These are phyloP conservation scores for Epinephelus lanceolatus DNA, from an alignment of 2,113 vertebrate genomes.

Conservation along the genomic window DNA sequence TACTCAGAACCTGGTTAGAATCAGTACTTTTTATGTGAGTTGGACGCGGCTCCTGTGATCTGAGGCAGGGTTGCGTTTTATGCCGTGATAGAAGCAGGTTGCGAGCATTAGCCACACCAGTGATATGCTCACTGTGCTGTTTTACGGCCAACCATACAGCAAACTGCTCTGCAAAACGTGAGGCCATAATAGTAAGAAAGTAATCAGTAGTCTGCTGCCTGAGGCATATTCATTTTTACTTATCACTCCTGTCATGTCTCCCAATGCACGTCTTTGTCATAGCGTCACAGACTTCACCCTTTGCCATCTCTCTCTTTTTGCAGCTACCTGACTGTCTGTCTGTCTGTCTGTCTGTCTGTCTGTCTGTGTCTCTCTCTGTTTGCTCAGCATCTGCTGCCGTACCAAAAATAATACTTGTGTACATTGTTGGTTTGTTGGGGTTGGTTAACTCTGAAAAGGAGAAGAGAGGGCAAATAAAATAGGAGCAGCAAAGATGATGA, in stretches of 20 bases:
- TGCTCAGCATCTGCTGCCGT: constrained; percentile 28
- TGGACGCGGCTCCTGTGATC: constrained; percentile 37
- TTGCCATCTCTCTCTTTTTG: not conserved
- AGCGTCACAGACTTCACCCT: constrained; percentile 37
- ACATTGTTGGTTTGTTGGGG: constrained; percentile 49
- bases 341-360: constrained; percentile 24
- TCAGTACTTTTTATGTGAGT: constrained; percentile 34
- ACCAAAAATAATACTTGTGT: constrained; percentile 54
- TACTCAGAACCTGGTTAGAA: constrained; percentile 21
- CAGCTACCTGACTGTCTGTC: constrained; percentile 11
- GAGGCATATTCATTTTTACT: constrained; percentile 80
- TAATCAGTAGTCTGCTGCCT: constrained; percentile 80
- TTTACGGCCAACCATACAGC: constrained; percentile 70
- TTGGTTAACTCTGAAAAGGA: constrained; percentile 50
- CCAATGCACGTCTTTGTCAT: constrained; percentile 57
- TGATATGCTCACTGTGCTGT: constrained; percentile 71
- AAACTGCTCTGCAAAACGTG: constrained; percentile 64
- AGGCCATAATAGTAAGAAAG: constrained; percentile 77
- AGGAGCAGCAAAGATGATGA: constrained; percentile 34
- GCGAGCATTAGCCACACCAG: constrained; percentile 56
- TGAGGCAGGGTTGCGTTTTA: constrained; percentile 54
- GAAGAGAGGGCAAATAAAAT: constrained; percentile 46
- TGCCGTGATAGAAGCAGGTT: constrained; percentile 67
- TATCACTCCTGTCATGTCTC: constrained; percentile 71
- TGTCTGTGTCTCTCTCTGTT: constrained; percentile 4